Conservation (phyloP, 2,888 invertebrate species). For the Mimumesa dahlbomi region DNA sequence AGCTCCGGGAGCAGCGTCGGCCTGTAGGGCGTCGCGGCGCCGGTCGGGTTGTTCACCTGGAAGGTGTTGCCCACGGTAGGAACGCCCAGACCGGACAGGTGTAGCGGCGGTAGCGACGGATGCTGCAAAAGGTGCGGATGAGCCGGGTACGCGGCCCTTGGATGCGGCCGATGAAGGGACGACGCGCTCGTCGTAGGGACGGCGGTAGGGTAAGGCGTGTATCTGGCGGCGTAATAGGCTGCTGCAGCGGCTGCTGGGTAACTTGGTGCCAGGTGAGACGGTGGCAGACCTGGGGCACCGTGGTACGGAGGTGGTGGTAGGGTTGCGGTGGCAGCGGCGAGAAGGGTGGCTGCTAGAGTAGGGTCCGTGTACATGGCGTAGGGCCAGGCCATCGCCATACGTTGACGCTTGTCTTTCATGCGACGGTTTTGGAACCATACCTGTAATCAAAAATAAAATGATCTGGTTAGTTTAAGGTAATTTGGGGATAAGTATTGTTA, state of each 20-base stretch:
- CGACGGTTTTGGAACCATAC: conserved; percentile 99
- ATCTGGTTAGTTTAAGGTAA: background rate
- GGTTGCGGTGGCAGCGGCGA: conserved; percentile 91
- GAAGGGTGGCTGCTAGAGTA: conserved; percentile 93
- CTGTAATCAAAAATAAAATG: conserved; percentile 80
- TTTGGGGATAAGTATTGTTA: background rate
- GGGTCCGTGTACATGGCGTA: conserved; percentile 97
- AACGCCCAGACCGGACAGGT: conserved; percentile 69
- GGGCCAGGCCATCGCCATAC: conserved; percentile 97
- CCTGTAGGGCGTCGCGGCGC: conserved; percentile 64
- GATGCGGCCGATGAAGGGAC: conserved; percentile 81
- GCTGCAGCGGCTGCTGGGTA: conserved; percentile 82
- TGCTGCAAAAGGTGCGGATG: conserved; percentile 65
- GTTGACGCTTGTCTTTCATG: conserved; percentile 98
- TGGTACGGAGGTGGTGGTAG: conserved; percentile 80
- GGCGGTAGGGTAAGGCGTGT: conserved; percentile 83
- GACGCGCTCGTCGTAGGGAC: conserved; percentile 76
- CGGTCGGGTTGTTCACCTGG: conserved; percentile 57
- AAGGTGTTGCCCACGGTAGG: conserved; percentile 63
- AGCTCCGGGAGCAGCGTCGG: conserved; percentile 62
- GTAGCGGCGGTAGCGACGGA: conserved; percentile 64
- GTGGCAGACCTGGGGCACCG: conserved; percentile 78
- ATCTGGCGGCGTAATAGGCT: conserved; percentile 82
- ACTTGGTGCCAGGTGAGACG: conserved; percentile 82
- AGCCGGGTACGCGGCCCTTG: conserved; percentile 62